Conservation (phyloP, 2,888 invertebrate genomes). For the Cremastobaeus sp. region DNA sequence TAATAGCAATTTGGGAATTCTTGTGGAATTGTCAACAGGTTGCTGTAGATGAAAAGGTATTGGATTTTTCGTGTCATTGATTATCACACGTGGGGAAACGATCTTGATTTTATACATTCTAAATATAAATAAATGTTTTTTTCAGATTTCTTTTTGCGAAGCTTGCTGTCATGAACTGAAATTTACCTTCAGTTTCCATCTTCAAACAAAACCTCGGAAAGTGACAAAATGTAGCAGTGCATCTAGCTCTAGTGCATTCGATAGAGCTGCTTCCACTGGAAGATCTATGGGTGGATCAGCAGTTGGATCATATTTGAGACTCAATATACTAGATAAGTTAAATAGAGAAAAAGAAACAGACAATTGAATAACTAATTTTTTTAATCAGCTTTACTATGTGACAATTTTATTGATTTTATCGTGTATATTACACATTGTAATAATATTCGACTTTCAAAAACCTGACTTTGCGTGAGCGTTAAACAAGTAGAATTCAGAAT, state of each 20-base stretch:
- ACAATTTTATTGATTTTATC: too few relatives aligned
- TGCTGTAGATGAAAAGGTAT: constrained; percentile 87
- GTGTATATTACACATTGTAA: too few relatives aligned
- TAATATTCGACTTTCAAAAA: too few relatives aligned
- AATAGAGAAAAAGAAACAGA: constrained; percentile 69
- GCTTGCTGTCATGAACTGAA: constrained; percentile 85
- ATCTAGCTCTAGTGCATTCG: constrained; percentile 59
- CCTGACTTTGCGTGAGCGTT: too few relatives aligned
- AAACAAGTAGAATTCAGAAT: too few relatives aligned
- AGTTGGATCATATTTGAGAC: constrained; percentile 72
- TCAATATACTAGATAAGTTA: constrained; percentile 72
- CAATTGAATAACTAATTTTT: too few relatives aligned
- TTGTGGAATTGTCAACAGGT: constrained; percentile 89
- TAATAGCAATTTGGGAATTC: constrained; percentile 90
- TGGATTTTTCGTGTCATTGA: constrained; percentile 43
- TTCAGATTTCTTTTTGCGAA: constrained; percentile 84
- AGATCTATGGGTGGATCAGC: constrained; percentile 66
- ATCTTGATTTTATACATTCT: neutral
- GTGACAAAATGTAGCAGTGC: constrained; percentile 68
- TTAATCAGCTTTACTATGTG: too few relatives aligned
- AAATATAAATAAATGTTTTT: constrained; percentile 47
- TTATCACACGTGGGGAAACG: neutral
- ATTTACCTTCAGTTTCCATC: constrained; percentile 86
- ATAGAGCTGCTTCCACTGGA: constrained; percentile 66
- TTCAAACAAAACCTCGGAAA: constrained; percentile 85